Evolutionary conservation across 2,888 invertebrate species (phyloP).

Genomic region (Nemotelus pantherinus): DNA sequence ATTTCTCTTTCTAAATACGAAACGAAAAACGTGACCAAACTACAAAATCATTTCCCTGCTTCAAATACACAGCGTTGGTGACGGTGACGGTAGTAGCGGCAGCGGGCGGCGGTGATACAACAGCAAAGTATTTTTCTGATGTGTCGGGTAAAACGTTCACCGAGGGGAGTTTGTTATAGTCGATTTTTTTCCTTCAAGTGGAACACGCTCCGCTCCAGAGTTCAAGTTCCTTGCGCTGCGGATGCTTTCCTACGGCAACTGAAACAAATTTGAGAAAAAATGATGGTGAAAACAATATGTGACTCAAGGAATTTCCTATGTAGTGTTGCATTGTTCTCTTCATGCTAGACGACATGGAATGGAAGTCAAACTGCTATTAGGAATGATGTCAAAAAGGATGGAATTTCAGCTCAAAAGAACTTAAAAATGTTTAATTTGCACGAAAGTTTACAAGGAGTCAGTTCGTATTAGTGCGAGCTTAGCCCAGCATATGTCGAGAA

Average conservation of each 20-base stretch:
- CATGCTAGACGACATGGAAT: too few relatives aligned
- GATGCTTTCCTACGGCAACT: background rate
- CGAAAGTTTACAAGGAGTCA: too few relatives aligned
- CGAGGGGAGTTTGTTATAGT: too few relatives aligned
- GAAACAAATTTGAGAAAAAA: background rate
- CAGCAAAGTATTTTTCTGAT: slow-evolving; percentile 2
- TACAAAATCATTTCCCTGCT: slow-evolving; percentile 44
- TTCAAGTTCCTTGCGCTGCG: background rate
- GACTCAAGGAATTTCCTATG: too few relatives aligned
- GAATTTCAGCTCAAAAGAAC: too few relatives aligned
- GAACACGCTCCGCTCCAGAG: slow-evolving; percentile 1
- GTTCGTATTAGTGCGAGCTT: too few relatives aligned
- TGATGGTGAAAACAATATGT: too few relatives aligned
- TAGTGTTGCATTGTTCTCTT: too few relatives aligned
- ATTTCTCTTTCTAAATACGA: slow-evolving; percentile 51
- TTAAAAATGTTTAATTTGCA: too few relatives aligned
- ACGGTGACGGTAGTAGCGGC: background rate
- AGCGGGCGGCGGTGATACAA: background rate
- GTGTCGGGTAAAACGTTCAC: background rate
- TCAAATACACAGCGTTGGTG: background rate
- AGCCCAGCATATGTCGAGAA: too few relatives aligned
- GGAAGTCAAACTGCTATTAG: too few relatives aligned
- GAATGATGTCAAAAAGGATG: too few relatives aligned
- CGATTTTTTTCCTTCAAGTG: background rate
- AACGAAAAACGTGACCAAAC: slow-evolving; percentile 49